A percentile compares a stretch with the other conserved stretches of the same genome.
phyloP scores from a whole-genome alignment of 2,888 invertebrate genomes.

The Zele albiditarsus region DNA sequence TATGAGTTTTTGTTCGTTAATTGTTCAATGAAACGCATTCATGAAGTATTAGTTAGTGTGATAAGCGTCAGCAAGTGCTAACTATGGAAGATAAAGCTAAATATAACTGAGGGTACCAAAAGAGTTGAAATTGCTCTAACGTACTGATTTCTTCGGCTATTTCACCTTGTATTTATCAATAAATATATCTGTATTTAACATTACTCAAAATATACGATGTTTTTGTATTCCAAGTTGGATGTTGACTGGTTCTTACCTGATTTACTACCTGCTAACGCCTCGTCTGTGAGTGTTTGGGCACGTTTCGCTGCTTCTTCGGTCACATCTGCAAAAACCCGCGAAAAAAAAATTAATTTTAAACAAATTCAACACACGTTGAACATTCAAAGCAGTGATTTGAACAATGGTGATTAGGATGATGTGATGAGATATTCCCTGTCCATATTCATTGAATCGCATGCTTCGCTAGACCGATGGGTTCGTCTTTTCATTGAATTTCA shows the following conservation, averaged over 20 bases:
- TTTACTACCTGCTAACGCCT: conserved; percentile 57
- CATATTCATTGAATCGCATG: conserved; percentile 71
- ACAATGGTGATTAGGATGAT: conserved; percentile 71
- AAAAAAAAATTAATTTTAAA: conserved; percentile 46
- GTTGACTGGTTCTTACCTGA: conserved; percentile 62
- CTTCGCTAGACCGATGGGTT: conserved; percentile 68
- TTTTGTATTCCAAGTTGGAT: neutral
- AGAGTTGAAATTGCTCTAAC: conserved; percentile 63
- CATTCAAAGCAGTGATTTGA: conserved; percentile 71
- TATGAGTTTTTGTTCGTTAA: conserved; percentile 22
- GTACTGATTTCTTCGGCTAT: conserved; percentile 64
- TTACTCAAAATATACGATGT: conserved; percentile 17
- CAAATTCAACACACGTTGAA: conserved; percentile 48
- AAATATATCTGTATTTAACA: conserved; percentile 19
- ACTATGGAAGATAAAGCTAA: conserved; percentile 74
- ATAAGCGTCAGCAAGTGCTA: conserved; percentile 73
- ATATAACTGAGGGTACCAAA: conserved; percentile 73
- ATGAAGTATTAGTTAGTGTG: conserved; percentile 68
- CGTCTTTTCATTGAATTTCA: conserved; percentile 71
- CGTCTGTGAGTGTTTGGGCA: conserved; percentile 65
- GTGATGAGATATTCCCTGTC: conserved; percentile 70
- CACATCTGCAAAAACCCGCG: conserved; percentile 62
- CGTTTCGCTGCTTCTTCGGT: conserved; percentile 70
- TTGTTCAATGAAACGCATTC: conserved; percentile 68
- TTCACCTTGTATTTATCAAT: conserved; percentile 49